Conservation (phyloP, 2,113 vertebrate genomes). For the Cinclus cinclus region DNA sequence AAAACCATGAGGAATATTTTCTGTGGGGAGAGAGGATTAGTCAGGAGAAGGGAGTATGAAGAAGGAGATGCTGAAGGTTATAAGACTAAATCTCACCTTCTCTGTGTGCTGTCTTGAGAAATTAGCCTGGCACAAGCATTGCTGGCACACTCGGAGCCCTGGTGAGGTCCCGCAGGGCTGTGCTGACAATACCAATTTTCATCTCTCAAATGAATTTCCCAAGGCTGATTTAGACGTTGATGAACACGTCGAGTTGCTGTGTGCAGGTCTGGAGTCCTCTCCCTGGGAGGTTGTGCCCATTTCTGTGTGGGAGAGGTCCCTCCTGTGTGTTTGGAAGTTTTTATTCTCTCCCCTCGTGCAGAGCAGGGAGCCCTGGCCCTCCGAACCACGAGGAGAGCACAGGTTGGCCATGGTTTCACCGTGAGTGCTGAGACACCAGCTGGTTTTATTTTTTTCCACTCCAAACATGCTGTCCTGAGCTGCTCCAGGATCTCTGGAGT, state of each 20-base stretch:
- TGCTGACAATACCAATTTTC: not conserved
- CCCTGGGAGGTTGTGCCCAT: rapidly evolving
- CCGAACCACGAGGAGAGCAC: not conserved
- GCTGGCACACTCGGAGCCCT: not conserved
- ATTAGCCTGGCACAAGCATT: not conserved
- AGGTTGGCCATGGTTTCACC: not conserved
- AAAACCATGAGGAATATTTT: not conserved
- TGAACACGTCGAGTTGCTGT: rapidly evolving
- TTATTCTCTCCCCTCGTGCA: not conserved
- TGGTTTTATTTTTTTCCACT: not conserved
- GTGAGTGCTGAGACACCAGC: rapidly evolving
- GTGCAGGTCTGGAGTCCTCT: rapidly evolving
- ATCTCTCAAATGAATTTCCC: not conserved
- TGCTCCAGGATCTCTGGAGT: not conserved
- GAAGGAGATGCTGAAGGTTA: conserved; percentile 14
- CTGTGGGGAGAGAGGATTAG: not conserved
- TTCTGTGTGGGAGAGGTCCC: not conserved
- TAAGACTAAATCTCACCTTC: not conserved
- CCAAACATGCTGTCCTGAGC: not conserved
- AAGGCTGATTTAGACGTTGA: rapidly evolving
- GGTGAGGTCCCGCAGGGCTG: not conserved
- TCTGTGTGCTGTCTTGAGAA: not conserved
- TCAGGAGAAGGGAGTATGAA: not conserved
- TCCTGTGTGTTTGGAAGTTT: not conserved
- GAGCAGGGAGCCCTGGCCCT: not conserved